phyloP scores from a whole-genome alignment of 2,888 invertebrate species.

The Lamproptera curius region DNA sequence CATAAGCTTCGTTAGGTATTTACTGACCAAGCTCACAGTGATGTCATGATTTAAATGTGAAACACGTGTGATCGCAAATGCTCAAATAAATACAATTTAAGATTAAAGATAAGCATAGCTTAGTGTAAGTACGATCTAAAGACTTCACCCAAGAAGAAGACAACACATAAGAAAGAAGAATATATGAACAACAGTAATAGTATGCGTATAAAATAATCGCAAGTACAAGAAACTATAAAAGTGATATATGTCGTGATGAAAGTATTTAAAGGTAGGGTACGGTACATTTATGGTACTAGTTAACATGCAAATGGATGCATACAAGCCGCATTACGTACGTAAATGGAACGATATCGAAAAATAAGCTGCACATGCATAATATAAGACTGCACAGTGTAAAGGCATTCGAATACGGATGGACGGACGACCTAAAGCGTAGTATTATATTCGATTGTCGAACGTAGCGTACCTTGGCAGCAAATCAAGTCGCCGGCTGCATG shows the following conservation, averaged over 20 bases:
- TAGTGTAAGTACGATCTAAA: no score
- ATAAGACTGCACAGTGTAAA: conserved; percentile 9
- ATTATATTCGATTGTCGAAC: conserved; percentile 12
- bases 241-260: neutral
- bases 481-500: conserved; percentile 76
- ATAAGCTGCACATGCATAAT: conserved; percentile 17
- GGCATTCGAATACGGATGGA: conserved; percentile 8
- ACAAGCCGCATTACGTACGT: conserved; percentile 8
- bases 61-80: no score
- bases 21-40: no score
- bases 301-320: conserved; percentile 15
- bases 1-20: no score
- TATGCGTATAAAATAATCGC: no score
- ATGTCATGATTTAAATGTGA: no score
- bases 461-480: conserved; percentile 77
- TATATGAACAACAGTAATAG: no score
- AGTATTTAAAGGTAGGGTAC: neutral
- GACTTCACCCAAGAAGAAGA: no score
- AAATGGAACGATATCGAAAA: conserved; percentile 5
- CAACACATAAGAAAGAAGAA: no score
- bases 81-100: no score
- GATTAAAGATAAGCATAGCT: no score
- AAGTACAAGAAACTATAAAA: neutral
- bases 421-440: conserved; percentile 11
- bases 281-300: conserved; percentile 2